Conservation (phyloP, 2,888 invertebrate species). For the Tortricodes alternella region DNA sequence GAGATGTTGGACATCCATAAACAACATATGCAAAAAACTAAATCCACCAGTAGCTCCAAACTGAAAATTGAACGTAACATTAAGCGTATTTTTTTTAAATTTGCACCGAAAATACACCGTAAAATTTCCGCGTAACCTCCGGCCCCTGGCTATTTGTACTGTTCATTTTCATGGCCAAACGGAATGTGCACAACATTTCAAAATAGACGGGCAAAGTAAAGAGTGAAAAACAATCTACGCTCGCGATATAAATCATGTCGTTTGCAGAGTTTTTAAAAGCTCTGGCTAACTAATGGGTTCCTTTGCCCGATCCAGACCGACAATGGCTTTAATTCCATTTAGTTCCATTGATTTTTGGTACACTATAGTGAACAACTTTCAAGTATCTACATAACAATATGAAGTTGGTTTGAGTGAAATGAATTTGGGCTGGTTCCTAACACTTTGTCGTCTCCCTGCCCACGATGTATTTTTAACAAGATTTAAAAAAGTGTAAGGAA, state of each 20-base stretch:
- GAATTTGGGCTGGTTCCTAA: too few relatives aligned
- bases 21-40: not conserved
- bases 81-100: slow-evolving; percentile 1
- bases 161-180: slow-evolving; percentile 54
- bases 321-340: slow-evolving; percentile 47
- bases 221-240: slow-evolving; percentile 54
- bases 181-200: slow-evolving; percentile 58
- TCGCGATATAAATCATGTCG: slow-evolving; percentile 61
- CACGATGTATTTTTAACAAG: too few relatives aligned
- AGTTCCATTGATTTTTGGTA: slow-evolving; percentile 39
- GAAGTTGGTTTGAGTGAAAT: too few relatives aligned
- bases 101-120: not conserved
- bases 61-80: not conserved
- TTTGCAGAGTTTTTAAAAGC: slow-evolving; percentile 66
- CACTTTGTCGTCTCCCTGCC: too few relatives aligned
- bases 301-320: slow-evolving; percentile 45
- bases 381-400: not conserved
- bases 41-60: not conserved
- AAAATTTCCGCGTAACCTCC: slow-evolving; percentile 29
- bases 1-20: too few relatives aligned
- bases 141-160: slow-evolving; percentile 54
- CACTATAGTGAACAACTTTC: not conserved
- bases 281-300: slow-evolving; percentile 59
- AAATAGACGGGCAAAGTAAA: slow-evolving; percentile 52
- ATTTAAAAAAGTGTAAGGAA: too few relatives aligned